A percentile compares a stretch with the other conserved stretches of the same genome.
These are phyloP conservation scores for Epizoanthus fatuus DNA, from an alignment of 92 coral and sea anemone species.

Conservation along the genomic window DNA sequence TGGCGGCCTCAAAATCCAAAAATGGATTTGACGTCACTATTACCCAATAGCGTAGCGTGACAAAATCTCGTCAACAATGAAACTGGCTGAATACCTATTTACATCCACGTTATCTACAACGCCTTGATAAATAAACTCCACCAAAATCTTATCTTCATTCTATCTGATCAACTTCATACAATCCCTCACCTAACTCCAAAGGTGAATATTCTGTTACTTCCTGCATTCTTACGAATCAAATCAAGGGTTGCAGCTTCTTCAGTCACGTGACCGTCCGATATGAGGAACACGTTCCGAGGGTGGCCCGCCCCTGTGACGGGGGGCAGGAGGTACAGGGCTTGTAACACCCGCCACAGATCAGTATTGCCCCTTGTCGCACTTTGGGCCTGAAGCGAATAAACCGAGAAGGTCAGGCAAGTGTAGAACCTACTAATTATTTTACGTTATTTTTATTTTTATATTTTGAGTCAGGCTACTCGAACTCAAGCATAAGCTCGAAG, in stretches of 20 bases:
- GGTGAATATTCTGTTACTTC: slow-evolving; percentile 81
- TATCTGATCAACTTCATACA: neutral
- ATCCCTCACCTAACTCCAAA: slow-evolving; percentile 90
- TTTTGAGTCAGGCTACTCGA: no score
- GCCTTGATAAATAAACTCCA: no score
- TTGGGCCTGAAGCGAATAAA: slow-evolving; percentile 53
- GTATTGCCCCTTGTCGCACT: slow-evolving; percentile 84
- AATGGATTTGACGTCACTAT: no score
- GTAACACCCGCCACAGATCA: slow-evolving; percentile 89
- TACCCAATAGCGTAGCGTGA: no score
- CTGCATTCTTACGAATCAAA: slow-evolving; percentile 64
- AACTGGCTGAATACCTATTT: no score
- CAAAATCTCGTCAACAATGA: no score
- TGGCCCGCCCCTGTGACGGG: slow-evolving; percentile 76
- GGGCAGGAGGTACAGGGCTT: slow-evolving; percentile 76
- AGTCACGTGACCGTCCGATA: slow-evolving; percentile 99
- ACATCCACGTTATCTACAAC: no score
- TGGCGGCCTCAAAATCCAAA: neutral
- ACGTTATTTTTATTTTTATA: no score
- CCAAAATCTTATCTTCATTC: no score
- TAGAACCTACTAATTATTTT: no score
- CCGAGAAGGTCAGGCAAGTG: neutral
- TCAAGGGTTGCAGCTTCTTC: slow-evolving; percentile 83
- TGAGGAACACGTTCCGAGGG: slow-evolving; percentile 87
- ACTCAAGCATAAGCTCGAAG: no score